These are phyloP conservation scores for Gopherus evgoodei DNA, from an alignment of 2,113 vertebrate genomes.

Conservation along the genomic window DNA sequence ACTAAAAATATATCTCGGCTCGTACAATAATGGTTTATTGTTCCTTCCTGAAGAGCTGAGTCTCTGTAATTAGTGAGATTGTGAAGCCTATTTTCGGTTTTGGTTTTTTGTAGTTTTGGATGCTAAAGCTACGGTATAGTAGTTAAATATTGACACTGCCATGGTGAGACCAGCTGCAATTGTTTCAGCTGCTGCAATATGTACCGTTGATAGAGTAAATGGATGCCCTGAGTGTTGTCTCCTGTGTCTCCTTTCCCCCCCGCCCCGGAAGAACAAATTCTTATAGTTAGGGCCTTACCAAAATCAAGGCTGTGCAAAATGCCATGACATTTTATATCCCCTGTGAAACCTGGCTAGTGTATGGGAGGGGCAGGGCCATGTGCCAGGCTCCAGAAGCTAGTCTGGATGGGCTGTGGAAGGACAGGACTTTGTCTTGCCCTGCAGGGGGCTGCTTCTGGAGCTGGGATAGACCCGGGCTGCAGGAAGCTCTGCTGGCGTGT, in stretches of 20 bases:
- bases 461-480: too few species aligned
- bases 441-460: too few species aligned
- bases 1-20: constrained; percentile 27
- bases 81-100: constrained; percentile 50
- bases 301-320: not conserved
- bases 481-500: too few species aligned
- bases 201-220: not conserved
- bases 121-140: constrained; percentile 8
- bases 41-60: constrained; percentile 2
- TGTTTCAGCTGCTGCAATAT: constrained; percentile 11
- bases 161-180: not conserved
- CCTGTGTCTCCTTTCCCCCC: not conserved
- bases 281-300: fast-evolving
- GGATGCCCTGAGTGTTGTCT: not conserved
- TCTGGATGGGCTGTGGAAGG: too few species aligned
- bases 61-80: constrained; percentile 58
- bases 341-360: too few species aligned
- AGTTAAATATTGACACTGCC: not conserved
- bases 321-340: too few species aligned
- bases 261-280: constrained; percentile 2
- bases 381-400: too few species aligned
- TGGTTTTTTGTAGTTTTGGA: constrained; percentile 40
- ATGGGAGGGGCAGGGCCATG: too few species aligned
- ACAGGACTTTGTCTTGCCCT: too few species aligned
- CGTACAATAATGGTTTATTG: constrained; percentile 21